Conservation (phyloP, 2,888 invertebrate species). For the Minunthozetes semirufus region DNA sequence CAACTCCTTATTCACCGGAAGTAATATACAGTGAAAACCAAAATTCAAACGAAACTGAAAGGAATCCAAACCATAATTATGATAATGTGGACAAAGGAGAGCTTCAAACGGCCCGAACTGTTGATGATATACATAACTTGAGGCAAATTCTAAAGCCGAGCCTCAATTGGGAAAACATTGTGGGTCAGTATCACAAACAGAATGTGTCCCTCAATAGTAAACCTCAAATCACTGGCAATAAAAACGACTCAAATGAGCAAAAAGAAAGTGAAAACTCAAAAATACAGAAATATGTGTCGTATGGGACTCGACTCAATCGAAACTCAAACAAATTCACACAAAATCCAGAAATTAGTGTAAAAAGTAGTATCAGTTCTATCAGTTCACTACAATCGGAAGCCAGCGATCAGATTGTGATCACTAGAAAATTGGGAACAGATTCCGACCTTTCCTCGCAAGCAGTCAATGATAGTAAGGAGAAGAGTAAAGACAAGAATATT, state of each 20-base stretch:
- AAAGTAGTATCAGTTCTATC: conserved; percentile 2
- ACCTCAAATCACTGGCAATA: neutral
- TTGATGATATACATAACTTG: neutral
- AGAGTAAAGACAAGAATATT: too few relatives aligned
- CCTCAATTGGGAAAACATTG: neutral
- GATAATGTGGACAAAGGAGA: neutral
- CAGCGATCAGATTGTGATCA: conserved; percentile 1
- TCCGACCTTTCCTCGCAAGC: neutral
- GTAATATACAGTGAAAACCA: neutral
- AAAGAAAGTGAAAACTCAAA: neutral
- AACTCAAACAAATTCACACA: neutral
- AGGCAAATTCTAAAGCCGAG: neutral
- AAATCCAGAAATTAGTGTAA: neutral
- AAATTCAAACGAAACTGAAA: neutral
- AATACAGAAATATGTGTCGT: neutral
- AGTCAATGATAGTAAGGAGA: conserved; percentile 14
- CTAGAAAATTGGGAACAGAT: neutral
- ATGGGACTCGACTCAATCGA: neutral
- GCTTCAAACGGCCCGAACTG: neutral
- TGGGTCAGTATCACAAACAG: neutral
- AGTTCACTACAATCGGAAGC: conserved; percentile 10
- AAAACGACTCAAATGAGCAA: neutral
- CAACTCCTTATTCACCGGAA: conserved; percentile 12
- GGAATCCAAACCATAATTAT: conserved; percentile 15
- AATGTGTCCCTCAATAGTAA: neutral